Conservation (phyloP, 2,888 invertebrate species). For the Parnassius orleans region DNA sequence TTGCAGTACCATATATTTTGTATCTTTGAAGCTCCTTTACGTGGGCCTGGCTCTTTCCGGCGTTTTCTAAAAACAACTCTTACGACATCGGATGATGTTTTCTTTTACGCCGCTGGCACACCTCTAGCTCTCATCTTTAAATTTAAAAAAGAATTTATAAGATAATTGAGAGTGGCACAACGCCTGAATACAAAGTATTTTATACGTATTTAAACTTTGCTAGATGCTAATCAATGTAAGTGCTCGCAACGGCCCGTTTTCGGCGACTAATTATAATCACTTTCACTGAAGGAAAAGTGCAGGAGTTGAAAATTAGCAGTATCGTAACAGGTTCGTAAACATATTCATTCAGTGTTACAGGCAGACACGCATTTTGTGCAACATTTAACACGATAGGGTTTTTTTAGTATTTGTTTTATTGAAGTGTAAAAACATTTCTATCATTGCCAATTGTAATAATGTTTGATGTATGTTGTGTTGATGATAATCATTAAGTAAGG, state of each 20-base stretch:
- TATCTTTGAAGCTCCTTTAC: too few relatives aligned
- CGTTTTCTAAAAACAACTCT: too few relatives aligned
- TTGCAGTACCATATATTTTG: too few relatives aligned
- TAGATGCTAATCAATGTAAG: constrained; percentile 43
- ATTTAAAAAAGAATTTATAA: neutral
- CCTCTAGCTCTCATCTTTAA: neutral
- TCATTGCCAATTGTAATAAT: too few relatives aligned
- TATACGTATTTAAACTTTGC: constrained; percentile 23
- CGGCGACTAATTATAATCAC: constrained; percentile 49
- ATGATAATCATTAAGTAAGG: too few relatives aligned
- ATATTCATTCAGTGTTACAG: neutral
- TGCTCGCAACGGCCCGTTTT: constrained; percentile 39
- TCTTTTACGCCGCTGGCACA: too few relatives aligned
- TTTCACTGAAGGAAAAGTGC: constrained; percentile 58
- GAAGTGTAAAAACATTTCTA: too few relatives aligned
- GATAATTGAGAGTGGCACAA: constrained; percentile 9
- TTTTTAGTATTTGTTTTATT: too few relatives aligned
- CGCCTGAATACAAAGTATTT: neutral
- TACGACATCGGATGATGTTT: too few relatives aligned
- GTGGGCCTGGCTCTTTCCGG: too few relatives aligned
- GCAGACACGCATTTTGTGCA: constrained; percentile 7
- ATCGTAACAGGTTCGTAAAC: constrained; percentile 5
- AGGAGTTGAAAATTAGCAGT: constrained; percentile 28
- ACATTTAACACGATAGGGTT: too few relatives aligned
- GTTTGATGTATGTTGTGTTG: too few relatives aligned